Evolutionary conservation across 2,797 vertebrate species (phyloP), one percentile per base, ranked within the genome.

Genomic region (Oryzias dopingdopingensis): DNA sequence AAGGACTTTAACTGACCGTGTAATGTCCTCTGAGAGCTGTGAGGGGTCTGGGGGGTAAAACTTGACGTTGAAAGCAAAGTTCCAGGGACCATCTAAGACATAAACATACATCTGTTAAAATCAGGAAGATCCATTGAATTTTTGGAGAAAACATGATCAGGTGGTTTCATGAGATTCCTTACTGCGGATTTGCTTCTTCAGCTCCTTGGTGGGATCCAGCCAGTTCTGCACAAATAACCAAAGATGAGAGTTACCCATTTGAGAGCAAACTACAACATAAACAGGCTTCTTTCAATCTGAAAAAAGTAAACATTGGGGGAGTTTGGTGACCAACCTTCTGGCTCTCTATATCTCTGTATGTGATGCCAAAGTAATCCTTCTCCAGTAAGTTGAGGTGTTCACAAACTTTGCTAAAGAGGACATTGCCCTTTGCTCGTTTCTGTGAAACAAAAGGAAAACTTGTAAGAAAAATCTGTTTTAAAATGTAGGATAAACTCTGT

Each of bases 171-270:
- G 52, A 20, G 37, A 72, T 71, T 44, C 49, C 26, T 14, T 93
- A 99, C 97, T 95, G 89, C 94, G 92, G 59, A 97, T 93, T 87
- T 99, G 96, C 86, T 98, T 99, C 91, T 97, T 99, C 64, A 99
- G 89, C 90, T 98, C 97, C 84, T 99, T 99, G 77, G 92, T 86
- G 49, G 95, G 94, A 75, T 99, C 97, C 77, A 99, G 83, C 97
- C 97, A 99, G 80, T 96, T 97, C 97, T 99, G 91, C 62, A 90
- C 82, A 75, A 73, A 91, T 81, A 84, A 56, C 49, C 57, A 52
- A 20, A 65, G 52, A 63, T 1, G 26, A 54, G 44, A 49, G 3
- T 6, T 2, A 46, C 6, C 24, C 14, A 10, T 52, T 37, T 56
- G 6, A 14, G 10, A 46, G 16, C 1, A 50, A 47, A 60, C 47